phyloP scores from a whole-genome alignment of 2,797 vertebrate species.

The Amniataba percoides region DNA sequence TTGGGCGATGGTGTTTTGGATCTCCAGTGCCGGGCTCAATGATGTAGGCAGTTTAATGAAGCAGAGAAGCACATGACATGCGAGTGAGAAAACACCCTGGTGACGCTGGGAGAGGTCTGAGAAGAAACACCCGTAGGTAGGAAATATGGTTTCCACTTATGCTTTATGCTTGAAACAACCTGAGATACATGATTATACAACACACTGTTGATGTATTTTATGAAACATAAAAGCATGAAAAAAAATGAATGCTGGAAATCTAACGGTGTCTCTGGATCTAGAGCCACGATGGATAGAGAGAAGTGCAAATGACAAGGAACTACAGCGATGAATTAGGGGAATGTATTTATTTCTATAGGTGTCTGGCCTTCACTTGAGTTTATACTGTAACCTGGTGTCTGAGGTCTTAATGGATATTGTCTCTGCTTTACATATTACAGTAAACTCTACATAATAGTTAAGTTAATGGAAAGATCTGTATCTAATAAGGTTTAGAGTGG shows the following conservation, averaged over 20 bases:
- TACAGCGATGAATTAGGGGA: background rate
- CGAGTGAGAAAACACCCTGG: slow-evolving; percentile 12
- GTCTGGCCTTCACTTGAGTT: background rate
- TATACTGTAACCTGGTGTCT: background rate
- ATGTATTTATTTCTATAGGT: background rate
- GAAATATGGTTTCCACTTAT: background rate
- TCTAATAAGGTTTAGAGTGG: too few species aligned
- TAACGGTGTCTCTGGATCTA: background rate
- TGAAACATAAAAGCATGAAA: background rate
- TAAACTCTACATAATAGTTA: too few species aligned
- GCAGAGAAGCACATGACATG: slow-evolving; percentile 24
- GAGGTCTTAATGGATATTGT: background rate
- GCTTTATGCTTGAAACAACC: background rate
- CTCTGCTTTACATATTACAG: background rate
- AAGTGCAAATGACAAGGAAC: background rate
- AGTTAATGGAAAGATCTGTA: too few species aligned
- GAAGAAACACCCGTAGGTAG: background rate
- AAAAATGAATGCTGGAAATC: background rate
- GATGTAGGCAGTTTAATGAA: slow-evolving; percentile 41
- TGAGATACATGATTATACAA: background rate
- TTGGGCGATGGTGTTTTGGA: slow-evolving; percentile 11
- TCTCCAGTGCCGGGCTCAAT: slow-evolving; percentile 14
- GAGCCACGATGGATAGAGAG: background rate
- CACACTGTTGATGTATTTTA: background rate
- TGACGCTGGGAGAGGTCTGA: background rate